Conservation (phyloP, 2,797 vertebrate species). For the Parauchenoglanis ngamensis region DNA sequence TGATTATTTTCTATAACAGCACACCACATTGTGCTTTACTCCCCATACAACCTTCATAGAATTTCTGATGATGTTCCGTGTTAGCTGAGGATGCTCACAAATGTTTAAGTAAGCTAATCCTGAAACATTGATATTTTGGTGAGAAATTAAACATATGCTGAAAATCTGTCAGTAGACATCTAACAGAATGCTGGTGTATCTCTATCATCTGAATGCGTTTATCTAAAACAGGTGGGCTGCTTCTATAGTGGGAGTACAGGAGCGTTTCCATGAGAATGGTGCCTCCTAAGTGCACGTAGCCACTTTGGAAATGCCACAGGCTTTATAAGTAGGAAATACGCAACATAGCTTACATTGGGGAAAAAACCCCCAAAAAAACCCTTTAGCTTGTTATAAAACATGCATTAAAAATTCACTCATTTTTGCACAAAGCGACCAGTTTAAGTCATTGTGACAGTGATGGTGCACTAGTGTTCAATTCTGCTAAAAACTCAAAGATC, state of each 20-base stretch:
- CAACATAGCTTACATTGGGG: neutral
- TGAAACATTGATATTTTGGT: neutral
- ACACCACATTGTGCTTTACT: neutral
- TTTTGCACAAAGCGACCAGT: neutral
- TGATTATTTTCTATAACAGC: neutral
- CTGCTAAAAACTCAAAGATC: neutral
- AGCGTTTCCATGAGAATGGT: constrained; percentile 62
- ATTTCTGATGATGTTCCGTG: neutral
- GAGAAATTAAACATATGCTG: neutral
- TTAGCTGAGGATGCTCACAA: neutral
- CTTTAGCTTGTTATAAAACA: neutral
- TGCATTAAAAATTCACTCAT: neutral
- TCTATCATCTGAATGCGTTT: constrained; percentile 42
- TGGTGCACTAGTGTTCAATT: neutral
- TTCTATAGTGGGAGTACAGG: constrained; percentile 56
- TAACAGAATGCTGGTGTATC: constrained; percentile 40
- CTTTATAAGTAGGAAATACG: constrained; percentile 23
- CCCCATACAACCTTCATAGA: neutral
- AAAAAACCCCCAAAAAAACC: neutral
- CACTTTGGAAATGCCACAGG: constrained; percentile 47
- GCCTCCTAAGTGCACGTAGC: constrained; percentile 44
- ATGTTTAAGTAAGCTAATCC: neutral
- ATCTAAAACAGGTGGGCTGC: constrained; percentile 58
- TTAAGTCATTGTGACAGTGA: neutral
- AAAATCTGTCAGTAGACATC: neutral